Evolutionary conservation across 1,140 invertebrate species (phyloP), one percentile per base, ranked within the genome.

Genomic region (Cherax quadricarinatus): DNA sequence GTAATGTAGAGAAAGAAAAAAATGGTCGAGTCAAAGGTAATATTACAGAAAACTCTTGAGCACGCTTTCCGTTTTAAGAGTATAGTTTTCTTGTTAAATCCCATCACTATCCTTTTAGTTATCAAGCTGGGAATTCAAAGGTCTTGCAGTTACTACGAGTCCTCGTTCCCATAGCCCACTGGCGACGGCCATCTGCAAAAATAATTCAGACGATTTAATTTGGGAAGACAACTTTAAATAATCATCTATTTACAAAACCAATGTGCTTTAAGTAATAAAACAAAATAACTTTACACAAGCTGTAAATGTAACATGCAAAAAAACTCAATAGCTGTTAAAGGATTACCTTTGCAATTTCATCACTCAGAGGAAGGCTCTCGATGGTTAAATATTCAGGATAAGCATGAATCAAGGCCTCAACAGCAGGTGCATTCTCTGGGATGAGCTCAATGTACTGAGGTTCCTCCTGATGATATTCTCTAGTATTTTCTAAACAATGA

Each of bases 401-500:
- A 1, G 95, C 94, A 60, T 95, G 95, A 80, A 98, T 96, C 16
- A 99, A 95, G 75, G 95, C 95, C 94, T 97, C 96, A 24, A 99
- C 95, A 16, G 96, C 97, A 14, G 96, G 96, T 0, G 97, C 96
- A 92, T 97, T 95, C 5, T 96, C 95, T 51, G 96, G 94, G 57
- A 96, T 95, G 81, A 98, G 96, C 94, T 98, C 97, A 91, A 99
- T 95, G 95, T 95, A 98, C 92, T 97, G 97, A 49, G 96, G 95
- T 80, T 98, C 98, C 94, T 96, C 96, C 60, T 97, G 98, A 94
- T 98, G 98, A 94, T 98, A 98, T 92, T 97, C 96, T 93, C 97
- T 96, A 0, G 97, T 97, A 95, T 99, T 99, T 94, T 98, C 97
- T 83, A 96, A 95, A 89, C 96, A 97, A 95, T 98, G 98, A 95